A percentile compares a stretch with the other conserved stretches of the same genome.
These are phyloP conservation scores for Xanthia icteritia DNA, from an alignment of 2,888 invertebrate genomes.

Conservation along the genomic window DNA sequence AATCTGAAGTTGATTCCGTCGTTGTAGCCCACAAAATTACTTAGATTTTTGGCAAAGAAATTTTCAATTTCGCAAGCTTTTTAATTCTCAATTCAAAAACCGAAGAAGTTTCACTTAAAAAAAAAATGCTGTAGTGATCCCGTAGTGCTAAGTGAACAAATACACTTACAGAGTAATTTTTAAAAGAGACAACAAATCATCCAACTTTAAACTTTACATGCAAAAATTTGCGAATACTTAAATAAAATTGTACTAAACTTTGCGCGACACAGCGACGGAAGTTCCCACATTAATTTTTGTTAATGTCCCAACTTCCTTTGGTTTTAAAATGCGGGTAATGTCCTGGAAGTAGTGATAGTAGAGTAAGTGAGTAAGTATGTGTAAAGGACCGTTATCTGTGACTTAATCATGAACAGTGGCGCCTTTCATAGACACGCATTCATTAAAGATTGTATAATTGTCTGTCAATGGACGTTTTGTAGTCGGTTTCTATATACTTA, in stretches of 20 bases:
- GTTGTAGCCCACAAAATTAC: too few species aligned
- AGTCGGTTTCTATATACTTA: not conserved
- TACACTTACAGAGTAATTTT: too few species aligned
- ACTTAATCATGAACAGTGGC: conserved; percentile 61
- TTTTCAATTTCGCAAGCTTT: too few species aligned
- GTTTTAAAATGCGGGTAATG: conserved; percentile 51
- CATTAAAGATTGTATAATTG: conserved; percentile 26
- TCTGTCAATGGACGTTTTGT: conserved; percentile 19
- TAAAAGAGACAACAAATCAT: too few species aligned
- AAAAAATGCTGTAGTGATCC: too few species aligned
- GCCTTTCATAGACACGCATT: conserved; percentile 46
- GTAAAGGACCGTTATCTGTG: conserved; percentile 43
- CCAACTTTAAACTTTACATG: not conserved
- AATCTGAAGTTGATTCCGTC: too few species aligned
- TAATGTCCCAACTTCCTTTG: conserved; percentile 50
- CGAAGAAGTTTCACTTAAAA: too few species aligned
- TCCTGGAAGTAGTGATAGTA: conserved; percentile 54
- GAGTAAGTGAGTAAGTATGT: conserved; percentile 2
- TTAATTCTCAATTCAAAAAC: too few species aligned
- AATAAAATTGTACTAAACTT: not conserved
- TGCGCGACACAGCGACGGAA: conserved; percentile 15
- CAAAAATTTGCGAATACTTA: not conserved
- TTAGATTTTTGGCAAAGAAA: too few species aligned
- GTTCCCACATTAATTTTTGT: conserved; percentile 51
- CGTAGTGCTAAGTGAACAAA: too few species aligned